Evolutionary conservation across 2,888 invertebrate species (phyloP).

Genomic region (Scaptodrosophila latifasciaeformis): DNA sequence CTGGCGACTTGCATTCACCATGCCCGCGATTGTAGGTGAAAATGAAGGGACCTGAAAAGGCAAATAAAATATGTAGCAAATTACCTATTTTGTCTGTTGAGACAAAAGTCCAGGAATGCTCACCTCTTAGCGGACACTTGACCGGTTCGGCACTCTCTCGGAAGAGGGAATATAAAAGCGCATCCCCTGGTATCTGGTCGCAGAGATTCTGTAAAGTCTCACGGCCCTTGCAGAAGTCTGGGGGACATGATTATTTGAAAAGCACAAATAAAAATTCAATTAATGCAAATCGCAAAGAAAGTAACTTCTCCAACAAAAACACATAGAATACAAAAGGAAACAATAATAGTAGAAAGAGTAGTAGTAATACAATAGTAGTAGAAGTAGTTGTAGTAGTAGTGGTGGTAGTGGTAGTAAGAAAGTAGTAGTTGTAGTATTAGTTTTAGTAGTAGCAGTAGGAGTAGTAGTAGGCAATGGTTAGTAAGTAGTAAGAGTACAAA

Average conservation of each 20-base stretch:
- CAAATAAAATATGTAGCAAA: no score
- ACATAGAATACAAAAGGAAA: conserved; percentile 32
- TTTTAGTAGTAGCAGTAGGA: conserved; percentile 7
- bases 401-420: neutral
- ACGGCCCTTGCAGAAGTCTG: conserved; percentile 75
- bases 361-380: neutral
- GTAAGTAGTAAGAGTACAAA: conserved; percentile 29
- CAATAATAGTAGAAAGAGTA: conserved; percentile 2
- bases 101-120: no score
- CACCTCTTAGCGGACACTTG: conserved; percentile 84
- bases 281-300: conserved; percentile 73
- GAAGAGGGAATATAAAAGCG: conserved; percentile 91
- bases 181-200: conserved; percentile 91
- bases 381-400: conserved; percentile 17
- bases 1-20: conserved; percentile 91
- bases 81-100: no score
- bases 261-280: conserved; percentile 70
- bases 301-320: conserved; percentile 37
- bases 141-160: conserved; percentile 90
- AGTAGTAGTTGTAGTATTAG: conserved; percentile 18
- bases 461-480: conserved; percentile 28
- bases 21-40: conserved; percentile 95
- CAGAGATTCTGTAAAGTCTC: conserved; percentile 88
- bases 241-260: conserved; percentile 75
- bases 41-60: conserved; percentile 85